phyloP scores from a whole-genome alignment of 2,797 vertebrate genomes.

The Eulemur mongoz region DNA sequence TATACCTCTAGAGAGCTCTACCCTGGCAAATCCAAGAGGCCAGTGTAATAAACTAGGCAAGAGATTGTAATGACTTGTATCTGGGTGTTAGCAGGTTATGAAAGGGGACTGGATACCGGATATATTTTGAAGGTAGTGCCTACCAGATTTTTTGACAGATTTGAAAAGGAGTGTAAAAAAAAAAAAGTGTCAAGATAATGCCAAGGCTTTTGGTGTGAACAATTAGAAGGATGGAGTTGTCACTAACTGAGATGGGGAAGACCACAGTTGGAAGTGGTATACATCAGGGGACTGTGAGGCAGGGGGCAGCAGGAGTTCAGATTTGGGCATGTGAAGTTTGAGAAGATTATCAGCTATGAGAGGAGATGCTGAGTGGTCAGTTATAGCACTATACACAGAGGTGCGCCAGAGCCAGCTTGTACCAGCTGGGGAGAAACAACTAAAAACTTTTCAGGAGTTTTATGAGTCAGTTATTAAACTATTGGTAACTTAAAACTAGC shows the following conservation, averaged over 20 bases:
- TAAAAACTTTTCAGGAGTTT: not conserved
- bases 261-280: not conserved
- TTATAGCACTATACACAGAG: not conserved
- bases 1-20: not conserved
- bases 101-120: not conserved
- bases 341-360: not conserved
- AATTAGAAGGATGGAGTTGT: not conserved
- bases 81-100: not conserved
- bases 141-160: not conserved
- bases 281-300: not conserved
- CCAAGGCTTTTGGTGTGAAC: not conserved
- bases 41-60: not conserved
- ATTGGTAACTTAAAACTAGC: not conserved
- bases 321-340: not conserved
- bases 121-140: not conserved
- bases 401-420: no score
- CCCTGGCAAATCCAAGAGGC: not conserved
- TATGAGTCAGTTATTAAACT: not conserved
- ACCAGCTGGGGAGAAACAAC: not conserved
- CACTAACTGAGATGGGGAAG: no score
- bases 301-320: not conserved
- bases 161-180: not conserved
- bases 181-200: not conserved
- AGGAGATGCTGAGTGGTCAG: not conserved
- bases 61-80: not conserved